phyloP scores from a whole-genome alignment of 53 echinoderm and acorn worm genomes.

The Stichopus horrens region DNA sequence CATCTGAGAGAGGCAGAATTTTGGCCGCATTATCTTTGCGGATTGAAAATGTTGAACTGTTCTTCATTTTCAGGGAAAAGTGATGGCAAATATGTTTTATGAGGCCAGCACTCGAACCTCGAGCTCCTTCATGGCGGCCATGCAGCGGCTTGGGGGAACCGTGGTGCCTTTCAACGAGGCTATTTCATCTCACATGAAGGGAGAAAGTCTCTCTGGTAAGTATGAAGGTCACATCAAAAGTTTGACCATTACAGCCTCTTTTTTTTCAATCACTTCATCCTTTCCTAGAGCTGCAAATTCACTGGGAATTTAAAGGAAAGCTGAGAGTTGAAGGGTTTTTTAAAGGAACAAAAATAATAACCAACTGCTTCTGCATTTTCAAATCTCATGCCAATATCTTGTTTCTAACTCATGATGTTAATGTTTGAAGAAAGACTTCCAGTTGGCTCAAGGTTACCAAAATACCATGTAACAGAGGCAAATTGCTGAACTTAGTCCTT shows the following conservation, averaged over 20 bases:
- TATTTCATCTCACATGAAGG: constrained; percentile 83
- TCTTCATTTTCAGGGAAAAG: constrained; percentile 68
- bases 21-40: too few species aligned
- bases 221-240: background rate
- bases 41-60: too few species aligned
- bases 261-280: background rate
- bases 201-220: constrained; percentile 83
- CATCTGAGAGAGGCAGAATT: too few species aligned
- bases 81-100: constrained; percentile 94
- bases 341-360: background rate
- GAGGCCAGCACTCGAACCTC: constrained; percentile 87
- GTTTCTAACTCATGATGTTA: too few species aligned
- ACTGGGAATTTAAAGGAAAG: background rate
- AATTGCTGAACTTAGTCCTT: too few species aligned
- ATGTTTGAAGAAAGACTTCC: too few species aligned
- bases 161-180: constrained; percentile 73
- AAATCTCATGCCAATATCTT: too few species aligned
- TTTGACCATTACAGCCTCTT: too few species aligned
- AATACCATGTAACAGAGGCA: too few species aligned
- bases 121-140: constrained; percentile 78
- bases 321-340: background rate
- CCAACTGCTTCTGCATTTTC: too few species aligned
- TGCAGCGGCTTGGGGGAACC: constrained; percentile 89
- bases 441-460: too few species aligned
- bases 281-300: background rate